Base-by-base conservation (phyloP, 2,888 invertebrate genomes). In the Stenoptilia bipunctidactyla region DNA sequence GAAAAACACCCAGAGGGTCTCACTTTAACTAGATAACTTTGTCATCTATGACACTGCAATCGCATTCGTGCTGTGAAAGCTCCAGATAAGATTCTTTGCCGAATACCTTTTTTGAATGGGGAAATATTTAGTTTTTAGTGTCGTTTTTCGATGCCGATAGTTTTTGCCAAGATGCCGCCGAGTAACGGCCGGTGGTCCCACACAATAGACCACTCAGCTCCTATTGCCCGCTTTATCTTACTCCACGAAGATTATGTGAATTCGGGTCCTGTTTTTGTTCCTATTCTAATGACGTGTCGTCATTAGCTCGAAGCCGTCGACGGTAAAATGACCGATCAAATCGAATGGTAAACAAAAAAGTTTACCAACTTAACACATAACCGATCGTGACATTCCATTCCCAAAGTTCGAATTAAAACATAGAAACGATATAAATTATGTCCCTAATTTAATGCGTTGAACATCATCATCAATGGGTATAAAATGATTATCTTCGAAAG, bases 201-300 rank as follows among this genome's bases (percentile, higher is more conserved):
- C 76, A 80, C 80, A 82, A 82, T 77, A 72, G 75, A 43, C 68
- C 68, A 66, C 74, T 76, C 64, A 59, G 60, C 57, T 67, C 68
- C 70, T 76, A 71, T 74, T 75, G 67, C 70, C 70, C 61, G 62
- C 66, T 76, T 77, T 76, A 79, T 77, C 77, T 72, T 68, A 66
- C 60, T 68, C 75, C 65, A 74, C 74, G 70, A 68, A 71, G 66
- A 68, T 74, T 73, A 76, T 69, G 74, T 74, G 73, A 70, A 66
- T 68, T 71, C 66, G 68, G 66, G 52, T 58, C 51, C 48, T 50
- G 50, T 61, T 66, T 43, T 45, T 45, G 68, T 62, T 63, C 51
- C 57, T 49, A 42, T 51, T 47, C 53, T 59, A 58, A 63, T 54
- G 61, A 61, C 50, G 50, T 58, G 56, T 55, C 51, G 53, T 54